These are phyloP conservation scores for Aplidium turbinatum DNA, from an alignment of 23 tunicate genomes.

Conservation along the genomic window DNA sequence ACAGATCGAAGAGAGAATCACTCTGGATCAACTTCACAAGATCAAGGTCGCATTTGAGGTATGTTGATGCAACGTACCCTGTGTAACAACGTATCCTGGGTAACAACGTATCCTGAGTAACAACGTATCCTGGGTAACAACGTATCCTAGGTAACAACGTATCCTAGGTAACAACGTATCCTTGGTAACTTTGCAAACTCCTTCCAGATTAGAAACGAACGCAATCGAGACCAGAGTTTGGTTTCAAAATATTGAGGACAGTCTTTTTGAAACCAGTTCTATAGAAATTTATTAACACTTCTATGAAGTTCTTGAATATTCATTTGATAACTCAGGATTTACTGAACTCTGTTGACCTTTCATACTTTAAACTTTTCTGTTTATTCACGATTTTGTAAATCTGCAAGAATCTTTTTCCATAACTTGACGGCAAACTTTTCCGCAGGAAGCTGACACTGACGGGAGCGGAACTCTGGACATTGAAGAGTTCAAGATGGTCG, in stretches of 20 bases:
- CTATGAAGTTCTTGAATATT: background rate
- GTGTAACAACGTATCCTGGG: too few species aligned
- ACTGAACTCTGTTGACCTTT: background rate
- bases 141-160: too few species aligned
- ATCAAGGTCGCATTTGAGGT: conserved; percentile 85
- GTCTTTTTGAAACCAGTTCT: too few species aligned
- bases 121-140: too few species aligned
- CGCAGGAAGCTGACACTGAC: conserved; percentile 83
- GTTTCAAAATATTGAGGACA: too few species aligned
- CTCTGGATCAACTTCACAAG: conserved; percentile 83
- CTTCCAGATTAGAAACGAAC: too few species aligned
- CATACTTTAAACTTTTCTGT: background rate
- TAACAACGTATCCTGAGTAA: too few species aligned
- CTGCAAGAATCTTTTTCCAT: background rate
- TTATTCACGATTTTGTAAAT: conserved; percentile 8
- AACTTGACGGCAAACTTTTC: too few species aligned
- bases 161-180: too few species aligned
- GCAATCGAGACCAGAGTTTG: too few species aligned
- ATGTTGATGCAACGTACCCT: conserved; percentile 3
- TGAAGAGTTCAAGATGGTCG: conserved; percentile 85
- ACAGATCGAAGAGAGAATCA: conserved; percentile 87
- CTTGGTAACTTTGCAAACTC: too few species aligned
- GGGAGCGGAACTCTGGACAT: conserved; percentile 90
- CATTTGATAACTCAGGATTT: background rate
- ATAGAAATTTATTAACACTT: background rate